Conservation (phyloP, 2,797 vertebrate species). For the Channa striata region DNA sequence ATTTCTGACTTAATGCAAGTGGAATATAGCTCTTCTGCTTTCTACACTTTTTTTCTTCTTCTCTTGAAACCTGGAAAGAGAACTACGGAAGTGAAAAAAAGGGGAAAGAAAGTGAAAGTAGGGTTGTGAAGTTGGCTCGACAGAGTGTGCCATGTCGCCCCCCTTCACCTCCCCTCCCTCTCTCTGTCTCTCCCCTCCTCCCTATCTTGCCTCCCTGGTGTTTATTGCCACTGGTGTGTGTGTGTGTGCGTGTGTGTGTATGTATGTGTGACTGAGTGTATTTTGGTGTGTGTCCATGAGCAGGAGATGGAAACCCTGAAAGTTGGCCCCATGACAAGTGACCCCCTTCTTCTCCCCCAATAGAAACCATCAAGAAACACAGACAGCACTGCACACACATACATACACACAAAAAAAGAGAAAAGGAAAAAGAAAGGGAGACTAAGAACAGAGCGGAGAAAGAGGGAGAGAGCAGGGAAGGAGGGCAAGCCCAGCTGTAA, state of each 20-base stretch:
- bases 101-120: slow-evolving; percentile 34
- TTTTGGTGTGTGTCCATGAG: slow-evolving; percentile 58
- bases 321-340: slow-evolving; percentile 83
- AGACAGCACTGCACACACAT: slow-evolving; percentile 55
- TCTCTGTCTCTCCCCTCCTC: slow-evolving; percentile 50
- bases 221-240: slow-evolving; percentile 69
- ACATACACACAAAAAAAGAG: slow-evolving; percentile 16
- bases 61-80: slow-evolving; percentile 20
- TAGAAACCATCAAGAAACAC: slow-evolving; percentile 76
- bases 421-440: slow-evolving; percentile 65
- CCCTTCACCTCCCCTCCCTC: slow-evolving; percentile 56
- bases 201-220: slow-evolving; percentile 53
- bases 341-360: slow-evolving; percentile 64
- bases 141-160: slow-evolving; percentile 69
- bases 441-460: slow-evolving; percentile 65
- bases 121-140: slow-evolving; percentile 46
- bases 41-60: background rate
- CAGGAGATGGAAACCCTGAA: slow-evolving; percentile 76
- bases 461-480: slow-evolving; percentile 74
- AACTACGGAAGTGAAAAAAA: slow-evolving; percentile 12
- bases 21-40: background rate
- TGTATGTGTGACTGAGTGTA: slow-evolving; percentile 1
- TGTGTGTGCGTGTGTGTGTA: slow-evolving; percentile 44
- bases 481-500: slow-evolving; percentile 89
- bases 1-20: slow-evolving; percentile 25